Evolutionary conservation across 2,113 vertebrate species (phyloP), one percentile per base, ranked within the genome.

Genomic region (Dendrocopos noguchii): DNA sequence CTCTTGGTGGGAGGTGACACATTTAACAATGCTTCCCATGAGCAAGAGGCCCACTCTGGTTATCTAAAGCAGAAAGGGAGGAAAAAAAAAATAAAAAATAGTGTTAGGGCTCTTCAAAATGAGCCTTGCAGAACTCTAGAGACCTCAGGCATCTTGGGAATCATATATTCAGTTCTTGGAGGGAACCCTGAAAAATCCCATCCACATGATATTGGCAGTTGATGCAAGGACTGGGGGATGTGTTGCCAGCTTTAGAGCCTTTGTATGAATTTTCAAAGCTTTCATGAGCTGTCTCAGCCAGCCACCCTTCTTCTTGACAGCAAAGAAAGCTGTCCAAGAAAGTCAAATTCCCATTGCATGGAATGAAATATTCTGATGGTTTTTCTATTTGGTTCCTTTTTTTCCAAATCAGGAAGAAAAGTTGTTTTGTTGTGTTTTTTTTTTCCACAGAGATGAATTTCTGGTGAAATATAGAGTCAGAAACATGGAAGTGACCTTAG

Each of bases 1-100:
- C 65, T 96, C 92, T 91, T 96, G 46, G 94, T 95, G 84, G 94
- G 96, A 96, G 94, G 89, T 87, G 87, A 87, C 71, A 34, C 28
- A 0, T 67, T 74, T 74, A 94, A 94, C 92, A 96, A 94, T 87
- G 65, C 56, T 90, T 87, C 79, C 65, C 82, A 81, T 60, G 81
- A 92, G 72, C 2, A 0, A 76, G 94, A 90, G 87, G 92, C 77
- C 81, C 56, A 2, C 16, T 46, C 36, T 84, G 64, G 81, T 81
- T 91, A 91, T 95, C 85, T 83, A 74, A 79, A 84, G 64, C 71
- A 94, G 59, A 84, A 22, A 56, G 53, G 15, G 36, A 36, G 21
- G n/a, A 68, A 72, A 53, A 18, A 31, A 15, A 31, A 15, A 19
- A 25, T 16, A n/a, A 34, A 22, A 60, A 61, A n/a, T 25, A 52